phyloP scores from a whole-genome alignment of 2,797 vertebrate genomes.

The Pipistrellus pipistrellus region DNA sequence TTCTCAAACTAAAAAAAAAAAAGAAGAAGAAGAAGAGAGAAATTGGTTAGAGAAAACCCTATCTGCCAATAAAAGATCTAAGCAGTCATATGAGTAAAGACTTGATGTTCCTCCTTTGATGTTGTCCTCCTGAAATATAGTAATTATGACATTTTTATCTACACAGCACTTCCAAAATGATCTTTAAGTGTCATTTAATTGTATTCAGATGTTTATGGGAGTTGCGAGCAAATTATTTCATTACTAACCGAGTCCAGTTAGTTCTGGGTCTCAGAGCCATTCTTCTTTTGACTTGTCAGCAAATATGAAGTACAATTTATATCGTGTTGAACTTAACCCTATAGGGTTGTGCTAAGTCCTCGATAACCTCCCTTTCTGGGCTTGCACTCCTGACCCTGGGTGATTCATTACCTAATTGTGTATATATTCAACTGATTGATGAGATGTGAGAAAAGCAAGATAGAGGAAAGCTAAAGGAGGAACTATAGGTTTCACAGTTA shows the following conservation, averaged over 20 bases:
- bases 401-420: background rate
- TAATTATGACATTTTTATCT: conserved; percentile 65
- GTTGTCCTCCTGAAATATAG: conserved; percentile 57
- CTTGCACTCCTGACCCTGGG: background rate
- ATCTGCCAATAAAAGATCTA: conserved; percentile 53
- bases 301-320: background rate
- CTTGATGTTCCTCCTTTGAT: conserved; percentile 56
- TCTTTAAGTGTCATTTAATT: conserved; percentile 44
- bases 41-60: conserved; percentile 46
- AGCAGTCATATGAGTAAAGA: conserved; percentile 14
- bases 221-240: conserved; percentile 61
- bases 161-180: conserved; percentile 12
- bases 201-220: background rate
- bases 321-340: background rate
- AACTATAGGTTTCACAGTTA: background rate
- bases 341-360: background rate
- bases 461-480: background rate
- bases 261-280: conserved; percentile 10
- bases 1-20: conserved; percentile 36
- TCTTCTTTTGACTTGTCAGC: conserved; percentile 33
- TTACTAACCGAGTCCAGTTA: conserved; percentile 45
- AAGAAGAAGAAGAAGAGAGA: background rate
- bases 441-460: background rate
- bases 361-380: background rate
- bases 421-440: background rate